Evolutionary conservation across 2,113 vertebrate species (phyloP), one percentile per base, ranked within the genome.

Genomic region (Peucedramus taeniatus): DNA sequence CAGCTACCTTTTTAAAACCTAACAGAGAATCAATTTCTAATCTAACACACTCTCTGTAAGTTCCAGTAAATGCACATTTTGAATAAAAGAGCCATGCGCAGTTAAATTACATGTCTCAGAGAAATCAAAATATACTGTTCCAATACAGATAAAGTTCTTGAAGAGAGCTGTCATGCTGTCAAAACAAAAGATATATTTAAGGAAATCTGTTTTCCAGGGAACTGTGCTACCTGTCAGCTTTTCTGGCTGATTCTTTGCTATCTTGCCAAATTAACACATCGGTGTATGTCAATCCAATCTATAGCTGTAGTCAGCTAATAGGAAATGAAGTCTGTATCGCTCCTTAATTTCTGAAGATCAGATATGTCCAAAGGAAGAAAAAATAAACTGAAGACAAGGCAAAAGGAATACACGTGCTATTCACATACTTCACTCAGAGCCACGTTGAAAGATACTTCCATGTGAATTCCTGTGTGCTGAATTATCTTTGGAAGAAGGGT

Each of bases 121-220:
- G 45, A 93, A 77, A 94, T 93, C 57, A 80, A 94, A 94, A 80
- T 86, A 88, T 28, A 23, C 82, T 65, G 26, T 60, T 66, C 75
- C 42, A 69, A 3, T 42, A 64, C 33, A 59, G 54, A 35, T 94
- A 53, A 72, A 78, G 72, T 31, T 92, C 76, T 44, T 60, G 77
- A 94, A 50, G 37, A 82, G 83, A 72, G 20, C 69, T 87, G 61
- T 94, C 89, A 84, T 50, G 7, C 49, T 92, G 69, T 95, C 87
- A 82, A 89, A 95, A 89, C 39, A 92, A 84, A 83, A 89, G 47
- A 42, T 56, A 71, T 91, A 94, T 91, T 78, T 81, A 68, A 69
- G 61, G 59, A 96, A 93, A 82, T 81, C 42, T 88, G 12, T 91
- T 94, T 95, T 90, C 19, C 57, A 72, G 51, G 53, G 70, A 91